Conservation (phyloP, 2,797 vertebrate species). For the Sebastes wilsoni region DNA sequence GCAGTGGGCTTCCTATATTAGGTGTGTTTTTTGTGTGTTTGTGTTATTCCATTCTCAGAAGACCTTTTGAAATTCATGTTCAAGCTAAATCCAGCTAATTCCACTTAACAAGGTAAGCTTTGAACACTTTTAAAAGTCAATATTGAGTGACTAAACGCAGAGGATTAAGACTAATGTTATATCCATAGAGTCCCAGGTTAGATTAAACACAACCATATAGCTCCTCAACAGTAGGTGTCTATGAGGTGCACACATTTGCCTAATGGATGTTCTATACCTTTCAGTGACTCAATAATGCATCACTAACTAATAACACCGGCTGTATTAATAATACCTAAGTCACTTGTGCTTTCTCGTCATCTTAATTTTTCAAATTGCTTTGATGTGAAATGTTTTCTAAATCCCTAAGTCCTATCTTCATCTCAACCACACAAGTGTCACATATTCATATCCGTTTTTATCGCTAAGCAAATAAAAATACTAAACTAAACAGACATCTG, state of each 20-base stretch:
- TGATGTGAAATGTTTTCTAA: neutral
- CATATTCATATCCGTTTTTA: neutral
- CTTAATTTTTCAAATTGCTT: neutral
- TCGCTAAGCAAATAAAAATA: slow-evolving; percentile 18
- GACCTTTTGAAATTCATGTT: slow-evolving; percentile 64
- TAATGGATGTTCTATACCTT: neutral
- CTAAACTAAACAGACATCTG: slow-evolving; percentile 12
- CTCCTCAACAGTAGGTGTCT: neutral
- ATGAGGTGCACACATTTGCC: neutral
- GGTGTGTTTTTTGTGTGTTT: neutral
- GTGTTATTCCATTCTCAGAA: slow-evolving; percentile 24
- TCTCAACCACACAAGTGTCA: neutral
- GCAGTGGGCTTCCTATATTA: neutral
- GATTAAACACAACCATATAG: slow-evolving; percentile 25
- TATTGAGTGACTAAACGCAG: slow-evolving; percentile 62
- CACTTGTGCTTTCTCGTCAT: neutral
- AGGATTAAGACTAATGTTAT: slow-evolving; percentile 60
- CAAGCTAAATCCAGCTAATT: slow-evolving; percentile 65
- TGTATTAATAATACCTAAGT: neutral
- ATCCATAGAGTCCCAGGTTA: slow-evolving; percentile 36
- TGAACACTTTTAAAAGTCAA: slow-evolving; percentile 76
- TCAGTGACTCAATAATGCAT: neutral
- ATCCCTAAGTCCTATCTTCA: neutral
- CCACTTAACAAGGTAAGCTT: slow-evolving; percentile 67
- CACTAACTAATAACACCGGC: neutral